Evolutionary conservation across 2,888 invertebrate species (phyloP).

Genomic region (Macrophya alboannulata): DNA sequence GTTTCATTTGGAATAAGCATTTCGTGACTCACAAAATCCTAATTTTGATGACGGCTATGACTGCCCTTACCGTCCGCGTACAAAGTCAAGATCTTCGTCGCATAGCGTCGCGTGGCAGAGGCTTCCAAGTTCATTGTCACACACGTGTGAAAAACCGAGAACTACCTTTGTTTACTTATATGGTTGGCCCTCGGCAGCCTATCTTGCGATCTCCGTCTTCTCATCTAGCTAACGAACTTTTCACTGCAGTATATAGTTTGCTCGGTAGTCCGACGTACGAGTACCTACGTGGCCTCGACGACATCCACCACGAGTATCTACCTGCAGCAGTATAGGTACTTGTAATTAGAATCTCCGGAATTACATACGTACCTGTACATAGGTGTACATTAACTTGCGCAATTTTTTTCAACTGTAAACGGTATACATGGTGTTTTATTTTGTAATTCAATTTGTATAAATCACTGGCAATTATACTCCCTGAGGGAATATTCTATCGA

Average conservation of each 20-base stretch:
- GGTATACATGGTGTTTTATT: background rate
- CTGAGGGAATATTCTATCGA: background rate
- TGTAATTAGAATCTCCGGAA: constrained; percentile 53
- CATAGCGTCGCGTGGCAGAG: constrained; percentile 4
- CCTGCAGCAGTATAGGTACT: constrained; percentile 6
- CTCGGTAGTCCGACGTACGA: background rate
- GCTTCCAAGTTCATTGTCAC: constrained; percentile 74
- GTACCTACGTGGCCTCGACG: constrained; percentile 15
- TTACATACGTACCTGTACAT: background rate
- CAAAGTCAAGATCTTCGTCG: constrained; percentile 14
- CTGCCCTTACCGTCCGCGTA: background rate
- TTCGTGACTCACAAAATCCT: too few relatives aligned
- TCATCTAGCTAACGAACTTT: constrained; percentile 49
- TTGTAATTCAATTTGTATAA: background rate
- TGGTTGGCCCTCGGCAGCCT: constrained; percentile 22
- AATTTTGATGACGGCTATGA: too few relatives aligned
- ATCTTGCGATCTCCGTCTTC: constrained; percentile 22
- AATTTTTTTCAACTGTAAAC: constrained; percentile 21
- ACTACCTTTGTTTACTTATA: constrained; percentile 45
- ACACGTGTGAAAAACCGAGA: constrained; percentile 65
- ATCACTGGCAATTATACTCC: too few relatives aligned
- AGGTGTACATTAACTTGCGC: background rate
- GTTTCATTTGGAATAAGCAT: too few relatives aligned
- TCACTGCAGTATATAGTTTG: background rate
- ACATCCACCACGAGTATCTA: constrained; percentile 26